These are phyloP conservation scores for Tupaia chinensis DNA, from an alignment of 2,113 vertebrate genomes.

Conservation along the genomic window DNA sequence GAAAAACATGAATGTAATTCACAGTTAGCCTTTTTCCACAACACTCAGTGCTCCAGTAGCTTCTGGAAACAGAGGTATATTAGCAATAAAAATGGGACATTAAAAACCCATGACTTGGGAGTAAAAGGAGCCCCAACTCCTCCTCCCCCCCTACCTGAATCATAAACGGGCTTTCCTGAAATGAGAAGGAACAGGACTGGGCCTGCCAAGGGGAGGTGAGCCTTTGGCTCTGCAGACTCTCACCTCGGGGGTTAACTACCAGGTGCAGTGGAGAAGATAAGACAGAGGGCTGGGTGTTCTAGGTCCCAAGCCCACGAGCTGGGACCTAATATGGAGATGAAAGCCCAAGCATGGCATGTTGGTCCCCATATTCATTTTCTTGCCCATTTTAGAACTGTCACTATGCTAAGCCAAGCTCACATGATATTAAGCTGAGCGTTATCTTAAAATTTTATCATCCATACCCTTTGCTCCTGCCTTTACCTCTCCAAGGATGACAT, in stretches of 20 bases:
- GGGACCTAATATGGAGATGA: accelerated
- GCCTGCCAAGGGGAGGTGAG: not conserved
- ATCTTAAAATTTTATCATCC: not conserved
- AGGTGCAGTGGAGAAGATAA: accelerated
- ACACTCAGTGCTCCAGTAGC: not conserved
- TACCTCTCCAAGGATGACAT: not conserved
- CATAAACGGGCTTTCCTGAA: slow-evolving; percentile 19
- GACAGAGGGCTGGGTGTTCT: not conserved
- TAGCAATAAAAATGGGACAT: not conserved
- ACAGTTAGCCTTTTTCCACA: slow-evolving; percentile 52
- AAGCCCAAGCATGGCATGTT: accelerated
- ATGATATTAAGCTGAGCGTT: not conserved
- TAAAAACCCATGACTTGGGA: not conserved
- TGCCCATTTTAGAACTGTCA: not conserved
- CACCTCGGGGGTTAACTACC: accelerated
- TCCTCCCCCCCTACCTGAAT: slow-evolving; percentile 44
- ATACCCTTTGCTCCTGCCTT: accelerated
- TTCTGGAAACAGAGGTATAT: slow-evolving; percentile 69
- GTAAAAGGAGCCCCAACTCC: not conserved
- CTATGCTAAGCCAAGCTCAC: not conserved
- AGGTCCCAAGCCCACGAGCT: not conserved
- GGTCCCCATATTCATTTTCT: not conserved
- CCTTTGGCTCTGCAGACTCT: not conserved
- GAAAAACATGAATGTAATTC: slow-evolving; percentile 60
- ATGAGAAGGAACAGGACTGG: not conserved